These are phyloP conservation scores for Ormyrus thymus DNA, from an alignment of 2,888 invertebrate genomes.

Conservation along the genomic window DNA sequence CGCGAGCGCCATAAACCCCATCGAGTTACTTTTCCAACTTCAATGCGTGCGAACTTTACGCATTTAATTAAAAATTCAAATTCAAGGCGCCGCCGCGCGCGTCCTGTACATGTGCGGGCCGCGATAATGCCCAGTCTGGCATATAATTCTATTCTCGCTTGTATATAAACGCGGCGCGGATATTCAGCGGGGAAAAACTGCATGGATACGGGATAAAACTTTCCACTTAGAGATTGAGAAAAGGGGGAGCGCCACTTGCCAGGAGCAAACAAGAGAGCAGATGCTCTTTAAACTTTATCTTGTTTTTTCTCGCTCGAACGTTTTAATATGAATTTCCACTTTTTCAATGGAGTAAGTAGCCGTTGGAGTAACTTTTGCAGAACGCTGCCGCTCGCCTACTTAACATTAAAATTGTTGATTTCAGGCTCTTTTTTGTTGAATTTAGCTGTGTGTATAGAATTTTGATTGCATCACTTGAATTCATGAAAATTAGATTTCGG, in stretches of 20 bases:
- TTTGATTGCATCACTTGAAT: neutral
- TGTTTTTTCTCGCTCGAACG: neutral
- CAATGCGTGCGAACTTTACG: slow-evolving; percentile 18
- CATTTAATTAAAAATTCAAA: slow-evolving; percentile 48
- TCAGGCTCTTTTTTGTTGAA: neutral
- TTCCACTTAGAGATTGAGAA: slow-evolving; percentile 15
- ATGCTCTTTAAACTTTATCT: slow-evolving; percentile 6
- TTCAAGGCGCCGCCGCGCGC: neutral
- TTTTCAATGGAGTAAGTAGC: slow-evolving; percentile 21
- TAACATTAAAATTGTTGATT: slow-evolving; percentile 1
- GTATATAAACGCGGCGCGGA: neutral
- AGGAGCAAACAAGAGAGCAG: neutral
- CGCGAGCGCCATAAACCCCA: slow-evolving; percentile 31
- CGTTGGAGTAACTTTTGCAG: slow-evolving; percentile 16
- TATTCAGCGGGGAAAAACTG: too few species aligned
- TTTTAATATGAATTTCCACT: slow-evolving; percentile 31
- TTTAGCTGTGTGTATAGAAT: too few species aligned
- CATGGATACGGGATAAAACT: neutral
- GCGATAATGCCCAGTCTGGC: slow-evolving; percentile 21
- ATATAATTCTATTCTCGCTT: slow-evolving; percentile 24
- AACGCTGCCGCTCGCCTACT: neutral
- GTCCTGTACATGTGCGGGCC: neutral
- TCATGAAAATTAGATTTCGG: too few species aligned
- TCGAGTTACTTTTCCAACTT: slow-evolving; percentile 23
- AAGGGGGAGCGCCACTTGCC: neutral